phyloP scores from a whole-genome alignment of 2,113 vertebrate genomes.

The Muscicapa adusta region DNA sequence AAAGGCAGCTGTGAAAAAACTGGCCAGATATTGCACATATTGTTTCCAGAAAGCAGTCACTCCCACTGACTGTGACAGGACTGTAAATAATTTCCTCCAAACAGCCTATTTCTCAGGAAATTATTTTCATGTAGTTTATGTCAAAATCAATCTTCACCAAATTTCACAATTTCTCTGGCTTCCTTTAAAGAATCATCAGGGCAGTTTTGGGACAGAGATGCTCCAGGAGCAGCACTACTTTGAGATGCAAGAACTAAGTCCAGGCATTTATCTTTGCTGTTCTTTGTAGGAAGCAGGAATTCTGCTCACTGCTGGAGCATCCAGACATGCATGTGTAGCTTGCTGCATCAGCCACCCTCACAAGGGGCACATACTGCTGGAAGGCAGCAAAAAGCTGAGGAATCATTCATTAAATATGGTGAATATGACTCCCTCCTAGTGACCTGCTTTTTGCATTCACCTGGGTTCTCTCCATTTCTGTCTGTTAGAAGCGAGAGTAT shows the following conservation, averaged over 20 bases:
- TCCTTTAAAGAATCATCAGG: background rate
- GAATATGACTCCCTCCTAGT: background rate
- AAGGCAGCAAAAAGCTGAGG: background rate
- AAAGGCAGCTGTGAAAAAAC: background rate
- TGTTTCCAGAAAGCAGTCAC: background rate
- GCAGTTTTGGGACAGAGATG: background rate
- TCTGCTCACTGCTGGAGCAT: background rate
- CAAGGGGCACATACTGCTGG: rapidly evolving
- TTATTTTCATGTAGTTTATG: rapidly evolving
- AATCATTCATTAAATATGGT: background rate
- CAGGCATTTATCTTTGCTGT: background rate
- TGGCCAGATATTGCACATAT: background rate
- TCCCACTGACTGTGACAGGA: background rate
- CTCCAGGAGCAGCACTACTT: background rate
- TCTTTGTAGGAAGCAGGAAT: background rate
- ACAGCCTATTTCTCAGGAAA: background rate
- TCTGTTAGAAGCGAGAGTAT: background rate
- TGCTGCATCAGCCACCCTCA: rapidly evolving
- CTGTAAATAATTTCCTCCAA: background rate
- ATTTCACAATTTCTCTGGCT: background rate
- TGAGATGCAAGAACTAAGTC: background rate
- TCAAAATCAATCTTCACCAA: background rate
- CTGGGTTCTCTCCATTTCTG: background rate
- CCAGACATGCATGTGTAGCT: rapidly evolving
- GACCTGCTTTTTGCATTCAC: background rate